These are phyloP conservation scores for Drosophila melanocephala DNA, from an alignment of 2,888 invertebrate genomes.

Conservation along the genomic window DNA sequence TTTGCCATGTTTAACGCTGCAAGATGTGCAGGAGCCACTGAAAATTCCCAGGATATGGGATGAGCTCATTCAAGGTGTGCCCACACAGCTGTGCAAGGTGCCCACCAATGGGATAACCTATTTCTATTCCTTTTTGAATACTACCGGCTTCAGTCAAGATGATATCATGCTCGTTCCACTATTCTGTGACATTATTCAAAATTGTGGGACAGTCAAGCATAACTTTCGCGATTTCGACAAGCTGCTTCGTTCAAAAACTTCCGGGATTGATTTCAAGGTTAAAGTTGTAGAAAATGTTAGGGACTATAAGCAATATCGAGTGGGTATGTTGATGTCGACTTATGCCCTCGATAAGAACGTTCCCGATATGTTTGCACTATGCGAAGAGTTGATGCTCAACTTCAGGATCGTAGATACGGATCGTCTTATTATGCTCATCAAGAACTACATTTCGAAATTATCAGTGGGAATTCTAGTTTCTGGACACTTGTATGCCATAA, in stretches of 20 bases:
- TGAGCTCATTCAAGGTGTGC: slow-evolving; percentile 85
- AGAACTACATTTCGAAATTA: slow-evolving; percentile 91
- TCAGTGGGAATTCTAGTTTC: slow-evolving; percentile 91
- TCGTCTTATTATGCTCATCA: slow-evolving; percentile 92
- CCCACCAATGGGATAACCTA: slow-evolving; percentile 96
- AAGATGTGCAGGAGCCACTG: slow-evolving; percentile 90
- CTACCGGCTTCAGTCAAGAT: slow-evolving; percentile 88
- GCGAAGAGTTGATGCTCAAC: slow-evolving; percentile 91
- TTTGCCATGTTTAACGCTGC: slow-evolving; percentile 92
- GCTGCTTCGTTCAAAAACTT: slow-evolving; percentile 90
- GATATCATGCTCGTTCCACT: slow-evolving; percentile 92
- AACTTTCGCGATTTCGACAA: slow-evolving; percentile 93
- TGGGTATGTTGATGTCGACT: slow-evolving; percentile 90
- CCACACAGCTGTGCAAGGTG: slow-evolving; percentile 91
- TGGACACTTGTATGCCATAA: slow-evolving; percentile 95
- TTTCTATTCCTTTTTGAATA: slow-evolving; percentile 91
- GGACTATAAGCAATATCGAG: slow-evolving; percentile 89
- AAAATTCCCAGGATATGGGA: slow-evolving; percentile 70
- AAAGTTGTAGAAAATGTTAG: slow-evolving; percentile 91
- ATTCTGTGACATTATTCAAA: slow-evolving; percentile 92
- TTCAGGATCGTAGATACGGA: slow-evolving; percentile 89
- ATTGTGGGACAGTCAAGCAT: slow-evolving; percentile 93
- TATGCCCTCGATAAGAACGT: slow-evolving; percentile 94
- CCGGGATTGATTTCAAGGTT: slow-evolving; percentile 89
- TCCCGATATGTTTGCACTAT: slow-evolving; percentile 92